Base-by-base conservation (phyloP, 1,140 invertebrate genomes). In the Chymomyza costata region DNA sequence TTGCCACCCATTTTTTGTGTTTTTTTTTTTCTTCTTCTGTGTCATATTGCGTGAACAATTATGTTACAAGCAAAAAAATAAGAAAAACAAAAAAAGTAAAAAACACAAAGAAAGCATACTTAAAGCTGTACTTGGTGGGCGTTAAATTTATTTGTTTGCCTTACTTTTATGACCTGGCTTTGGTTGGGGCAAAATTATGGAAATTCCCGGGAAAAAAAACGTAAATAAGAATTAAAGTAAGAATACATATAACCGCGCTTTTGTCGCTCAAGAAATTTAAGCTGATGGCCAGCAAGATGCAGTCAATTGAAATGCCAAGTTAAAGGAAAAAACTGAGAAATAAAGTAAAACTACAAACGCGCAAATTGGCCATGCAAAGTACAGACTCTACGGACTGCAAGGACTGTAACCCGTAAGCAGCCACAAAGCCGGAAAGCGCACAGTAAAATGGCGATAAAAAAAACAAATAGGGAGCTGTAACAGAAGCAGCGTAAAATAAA, bases 291-390 rank as follows among this genome's bases (percentile, higher is more conserved):
- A n/a, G 57, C 50, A 54, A 41, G 63, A 55, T 46, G 66, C 66
- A 76, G 54, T 71, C 71, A 76, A 78, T 78, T 78, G 66, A 78
- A 70, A 63, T 78, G 57, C 62, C 37, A 52, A 65, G 60, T 63
- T 63, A 58, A 73, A 45, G 56, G 35, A 41, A 40, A 59, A 48
- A 41, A 57, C 45, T 25, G 17, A 47, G 59, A 59, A 37, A 46
- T 69, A 67, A 47, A 32, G 32, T 18, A 56, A 37, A 37, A 52
- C 46, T 49, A 51, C 62, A 53, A 62, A 47, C 62, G 59, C 47
- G 62, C 71, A 76, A 76, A 76, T 76, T 76, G 71, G 71, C 71
- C 71, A 60, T 62, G 58, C 71, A 71, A 78, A 78, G 71, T 78
- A 54, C 71, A 78, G 78, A 76, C 71, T 76, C n/a, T n/a, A n/a